Evolutionary conservation across 2,888 invertebrate genomes (phyloP), one percentile per base, ranked within the genome.

Genomic region (Hoplodrina ambigua): DNA sequence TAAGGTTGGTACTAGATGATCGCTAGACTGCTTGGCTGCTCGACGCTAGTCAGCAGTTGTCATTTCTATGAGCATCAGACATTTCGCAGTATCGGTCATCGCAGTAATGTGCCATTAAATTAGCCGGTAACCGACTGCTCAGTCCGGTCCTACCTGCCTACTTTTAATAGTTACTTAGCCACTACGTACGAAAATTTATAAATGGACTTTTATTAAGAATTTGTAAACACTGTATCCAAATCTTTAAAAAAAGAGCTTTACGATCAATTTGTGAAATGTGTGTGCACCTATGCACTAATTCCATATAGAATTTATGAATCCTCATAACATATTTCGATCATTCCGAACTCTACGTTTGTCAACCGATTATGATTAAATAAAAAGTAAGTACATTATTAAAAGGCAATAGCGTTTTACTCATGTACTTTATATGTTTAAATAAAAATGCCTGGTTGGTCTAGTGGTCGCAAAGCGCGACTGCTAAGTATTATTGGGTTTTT

Each of bases 321-420:
- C n/a, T n/a, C n/a, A n/a, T 30, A 20, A n/a, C 15, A 44, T 50
- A 41, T 49, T n/a, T 54, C 41, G 19, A 30, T 58, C 17, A 53
- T 19, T 56, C n/a, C 20, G n/a, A 53, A 30, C 46, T 2, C 17
- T 15, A 17, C 46, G 46, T 17, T 6, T 1, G 41, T 11, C 41
- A 46, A 46, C 17, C 46, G 17, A 46, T 17, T 46, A 46, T 4
- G 17, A 56, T 54, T 49, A 69, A 80, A 69, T 74, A 74, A 69
- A 75, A 46, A 17, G 15, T 4, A 46, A 17, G 15, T 4, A 60
- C 20, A 57, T 56, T 25, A 60, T 15, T 49, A 46, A 56, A 78
- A 57, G 49, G 56, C 55, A 25, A 25, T 2, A 25, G 25, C 25
- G 25, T 25, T 25, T 25, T 25, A 25, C 25, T 25, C 25, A 25